Evolutionary conservation across 2,113 vertebrate species (phyloP).

Genomic region (Phaetusa simplex): DNA sequence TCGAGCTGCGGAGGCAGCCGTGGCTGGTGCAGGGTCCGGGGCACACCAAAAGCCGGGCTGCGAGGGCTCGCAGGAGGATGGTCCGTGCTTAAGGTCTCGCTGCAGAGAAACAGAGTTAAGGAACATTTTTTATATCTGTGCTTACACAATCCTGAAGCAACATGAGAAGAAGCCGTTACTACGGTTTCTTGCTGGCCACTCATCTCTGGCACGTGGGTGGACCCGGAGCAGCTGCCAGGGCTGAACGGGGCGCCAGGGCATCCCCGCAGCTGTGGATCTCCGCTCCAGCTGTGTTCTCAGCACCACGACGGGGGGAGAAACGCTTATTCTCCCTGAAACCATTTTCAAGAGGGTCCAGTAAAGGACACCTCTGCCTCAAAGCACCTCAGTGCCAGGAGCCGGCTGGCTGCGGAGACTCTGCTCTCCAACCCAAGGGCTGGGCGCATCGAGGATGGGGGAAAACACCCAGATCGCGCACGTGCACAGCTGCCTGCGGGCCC

Average conservation of each 20-base stretch:
- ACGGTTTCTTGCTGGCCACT: accelerated
- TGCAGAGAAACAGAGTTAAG: background rate
- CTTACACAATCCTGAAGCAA: background rate
- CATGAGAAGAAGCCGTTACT: accelerated
- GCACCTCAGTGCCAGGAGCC: background rate
- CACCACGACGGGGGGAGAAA: accelerated
- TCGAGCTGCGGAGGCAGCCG: accelerated
- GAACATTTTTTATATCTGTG: background rate
- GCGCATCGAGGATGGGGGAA: background rate
- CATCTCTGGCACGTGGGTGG: background rate
- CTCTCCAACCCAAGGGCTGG: too few relatives aligned
- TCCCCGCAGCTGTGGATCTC: background rate
- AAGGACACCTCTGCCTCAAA: background rate
- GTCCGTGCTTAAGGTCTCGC: background rate
- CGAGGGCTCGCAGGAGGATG: accelerated
- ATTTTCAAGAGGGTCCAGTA: accelerated
- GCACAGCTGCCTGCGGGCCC: too few relatives aligned
- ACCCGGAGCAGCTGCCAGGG: background rate
- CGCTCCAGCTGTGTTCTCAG: background rate
- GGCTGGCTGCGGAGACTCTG: background rate
- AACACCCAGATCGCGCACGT: accelerated
- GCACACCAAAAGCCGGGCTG: background rate
- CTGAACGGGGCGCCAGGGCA: background rate
- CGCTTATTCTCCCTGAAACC: accelerated
- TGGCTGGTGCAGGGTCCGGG: accelerated